phyloP scores from a whole-genome alignment of 2,797 vertebrate genomes.

The Myotis myotis region DNA sequence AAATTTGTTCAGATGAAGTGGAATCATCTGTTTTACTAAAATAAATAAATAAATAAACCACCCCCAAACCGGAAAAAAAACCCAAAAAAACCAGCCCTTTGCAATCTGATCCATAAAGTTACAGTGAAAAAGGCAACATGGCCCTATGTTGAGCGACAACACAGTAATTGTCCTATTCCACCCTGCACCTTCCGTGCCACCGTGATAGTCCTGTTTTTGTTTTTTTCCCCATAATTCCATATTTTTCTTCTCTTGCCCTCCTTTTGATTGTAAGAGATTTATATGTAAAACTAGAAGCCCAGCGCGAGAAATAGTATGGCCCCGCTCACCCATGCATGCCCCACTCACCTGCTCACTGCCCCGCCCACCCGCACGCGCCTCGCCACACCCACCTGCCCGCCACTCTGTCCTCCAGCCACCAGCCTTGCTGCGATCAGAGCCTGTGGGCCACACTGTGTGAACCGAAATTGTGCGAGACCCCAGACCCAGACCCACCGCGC shows the following conservation, averaged over 20 bases:
- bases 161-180: not conserved
- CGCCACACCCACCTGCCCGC: no score
- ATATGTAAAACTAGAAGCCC: not conserved
- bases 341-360: no score
- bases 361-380: no score
- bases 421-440: no score
- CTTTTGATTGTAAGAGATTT: not conserved
- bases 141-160: not conserved
- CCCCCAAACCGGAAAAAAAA: not conserved
- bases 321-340: no score
- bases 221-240: not conserved
- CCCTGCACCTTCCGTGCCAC: not conserved
- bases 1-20: not conserved
- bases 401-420: no score
- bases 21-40: conserved; percentile 14
- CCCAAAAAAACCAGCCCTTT: not conserved
- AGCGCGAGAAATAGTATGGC: rapidly evolving
- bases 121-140: not conserved
- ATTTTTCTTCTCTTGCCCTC: not conserved
- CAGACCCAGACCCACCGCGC: no score
- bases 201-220: not conserved
- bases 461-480: no score
- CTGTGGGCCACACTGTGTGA: no score
- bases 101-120: not conserved
- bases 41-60: not conserved